Evolutionary conservation across 2,888 invertebrate genomes (phyloP).

Genomic region (Dendrolimus houi): DNA sequence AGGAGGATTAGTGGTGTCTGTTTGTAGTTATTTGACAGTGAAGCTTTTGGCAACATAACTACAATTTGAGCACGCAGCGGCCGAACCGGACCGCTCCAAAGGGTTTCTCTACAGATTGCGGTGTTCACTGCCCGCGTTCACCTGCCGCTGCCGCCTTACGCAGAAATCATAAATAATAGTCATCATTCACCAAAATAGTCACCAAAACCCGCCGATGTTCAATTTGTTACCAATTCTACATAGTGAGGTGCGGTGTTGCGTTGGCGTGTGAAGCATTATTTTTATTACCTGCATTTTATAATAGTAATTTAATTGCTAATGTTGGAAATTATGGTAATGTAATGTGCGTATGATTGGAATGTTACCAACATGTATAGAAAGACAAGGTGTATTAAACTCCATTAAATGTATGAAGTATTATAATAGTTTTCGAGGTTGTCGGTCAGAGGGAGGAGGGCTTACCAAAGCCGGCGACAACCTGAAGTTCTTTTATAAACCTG

Average conservation of each 20-base stretch:
- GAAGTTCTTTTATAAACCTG: no score
- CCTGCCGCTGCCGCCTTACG: conserved; percentile 42
- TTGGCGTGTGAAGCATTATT: neutral
- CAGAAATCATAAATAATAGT: conserved; percentile 44
- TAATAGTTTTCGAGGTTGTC: neutral
- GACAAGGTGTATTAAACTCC: neutral
- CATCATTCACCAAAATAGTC: conserved; percentile 26
- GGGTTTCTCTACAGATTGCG: conserved; percentile 16
- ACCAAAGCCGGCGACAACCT: no score
- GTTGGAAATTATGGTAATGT: neutral
- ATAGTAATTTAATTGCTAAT: neutral
- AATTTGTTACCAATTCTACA: neutral
- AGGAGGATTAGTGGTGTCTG: conserved; percentile 58
- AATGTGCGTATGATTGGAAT: neutral
- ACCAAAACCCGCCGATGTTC: conserved; percentile 21
- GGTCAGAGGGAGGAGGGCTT: no score
- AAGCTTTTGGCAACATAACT: conserved; percentile 20
- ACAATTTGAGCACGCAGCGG: conserved; percentile 15
- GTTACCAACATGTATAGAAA: neutral
- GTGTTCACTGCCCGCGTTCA: conserved; percentile 26
- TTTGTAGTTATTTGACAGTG: conserved; percentile 48
- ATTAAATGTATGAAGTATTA: neutral
- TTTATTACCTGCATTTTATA: neutral
- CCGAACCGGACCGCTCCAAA: conserved; percentile 26
- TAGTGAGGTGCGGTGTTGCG: neutral